A percentile compares a stretch with the other conserved stretches of the same genome.
These are phyloP conservation scores for Lucinisca nassula DNA, from an alignment of 2,888 invertebrate species.

Conservation along the genomic window DNA sequence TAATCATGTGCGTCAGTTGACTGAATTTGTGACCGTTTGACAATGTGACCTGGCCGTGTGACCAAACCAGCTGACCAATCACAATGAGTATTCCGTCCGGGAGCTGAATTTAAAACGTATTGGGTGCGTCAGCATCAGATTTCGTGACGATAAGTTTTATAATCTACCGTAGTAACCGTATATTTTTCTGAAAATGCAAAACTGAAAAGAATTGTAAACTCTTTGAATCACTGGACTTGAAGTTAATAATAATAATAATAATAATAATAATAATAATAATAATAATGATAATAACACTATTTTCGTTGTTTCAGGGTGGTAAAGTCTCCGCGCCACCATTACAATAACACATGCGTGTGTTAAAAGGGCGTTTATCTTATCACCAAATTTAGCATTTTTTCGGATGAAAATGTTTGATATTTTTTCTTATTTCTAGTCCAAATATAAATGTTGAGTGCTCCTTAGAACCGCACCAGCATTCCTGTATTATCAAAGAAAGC, in stretches of 20 bases:
- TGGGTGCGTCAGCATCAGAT: background rate
- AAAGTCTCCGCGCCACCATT: too few species aligned
- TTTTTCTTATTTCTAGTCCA: background rate
- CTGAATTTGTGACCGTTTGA: background rate
- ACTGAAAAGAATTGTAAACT: background rate
- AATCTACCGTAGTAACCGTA: background rate
- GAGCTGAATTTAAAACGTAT: background rate
- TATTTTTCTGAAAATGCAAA: background rate
- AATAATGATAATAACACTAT: too few species aligned
- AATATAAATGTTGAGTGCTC: background rate
- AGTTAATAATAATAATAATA: too few species aligned
- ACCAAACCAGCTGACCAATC: background rate
- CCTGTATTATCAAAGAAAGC: background rate
- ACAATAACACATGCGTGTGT: too few species aligned
- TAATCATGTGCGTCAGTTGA: background rate
- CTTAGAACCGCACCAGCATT: background rate
- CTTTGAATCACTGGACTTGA: background rate
- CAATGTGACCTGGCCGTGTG: background rate
- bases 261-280: too few species aligned
- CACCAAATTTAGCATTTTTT: too few species aligned
- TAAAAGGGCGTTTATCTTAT: too few species aligned
- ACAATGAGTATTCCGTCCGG: background rate
- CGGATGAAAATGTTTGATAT: too few species aligned
- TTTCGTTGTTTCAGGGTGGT: too few species aligned
- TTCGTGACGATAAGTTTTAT: conserved; percentile 6